These are phyloP conservation scores for Zootermopsis nevadensis DNA, from an alignment of 2,888 invertebrate genomes.

Conservation along the genomic window DNA sequence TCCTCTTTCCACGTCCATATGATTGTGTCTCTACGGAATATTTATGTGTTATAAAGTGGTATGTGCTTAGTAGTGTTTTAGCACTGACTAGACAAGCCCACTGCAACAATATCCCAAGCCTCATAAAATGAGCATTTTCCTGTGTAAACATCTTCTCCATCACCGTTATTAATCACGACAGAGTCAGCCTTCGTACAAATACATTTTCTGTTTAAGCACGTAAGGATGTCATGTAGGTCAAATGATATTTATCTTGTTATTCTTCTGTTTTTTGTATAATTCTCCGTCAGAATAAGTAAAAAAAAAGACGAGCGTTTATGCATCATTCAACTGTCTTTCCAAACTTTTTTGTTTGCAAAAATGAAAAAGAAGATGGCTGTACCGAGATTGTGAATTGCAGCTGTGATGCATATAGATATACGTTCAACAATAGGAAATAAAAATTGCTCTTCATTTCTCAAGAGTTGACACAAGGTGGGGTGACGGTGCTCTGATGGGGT, in stretches of 20 bases:
- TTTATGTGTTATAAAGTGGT: conserved; percentile 29
- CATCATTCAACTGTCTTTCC: conserved; percentile 6
- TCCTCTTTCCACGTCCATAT: neutral
- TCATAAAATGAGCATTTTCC: conserved; percentile 11
- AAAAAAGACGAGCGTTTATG: neutral
- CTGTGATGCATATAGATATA: neutral
- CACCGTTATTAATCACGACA: conserved; percentile 1
- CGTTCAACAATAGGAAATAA: conserved; percentile 35
- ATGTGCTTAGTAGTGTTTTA: neutral
- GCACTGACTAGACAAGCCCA: neutral
- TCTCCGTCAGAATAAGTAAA: neutral
- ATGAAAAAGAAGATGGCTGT: conserved; percentile 16
- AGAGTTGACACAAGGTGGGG: conserved; percentile 25
- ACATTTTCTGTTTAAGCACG: conserved; percentile 11
- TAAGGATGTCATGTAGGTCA: conserved; percentile 28
- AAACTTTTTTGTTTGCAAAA: conserved; percentile 13
- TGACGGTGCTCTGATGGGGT: neutral
- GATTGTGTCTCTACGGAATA: neutral
- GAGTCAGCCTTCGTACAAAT: neutral
- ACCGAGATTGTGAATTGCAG: conserved; percentile 1
- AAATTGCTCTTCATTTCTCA: conserved; percentile 50
- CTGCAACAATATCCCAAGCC: neutral
- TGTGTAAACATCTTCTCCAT: conserved; percentile 23
- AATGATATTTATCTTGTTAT: conserved; percentile 26
- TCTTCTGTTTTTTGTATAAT: neutral